Evolutionary conservation across 1,140 invertebrate species (phyloP), one percentile per base, ranked within the genome.

Genomic region (Calephelis nemesis): DNA sequence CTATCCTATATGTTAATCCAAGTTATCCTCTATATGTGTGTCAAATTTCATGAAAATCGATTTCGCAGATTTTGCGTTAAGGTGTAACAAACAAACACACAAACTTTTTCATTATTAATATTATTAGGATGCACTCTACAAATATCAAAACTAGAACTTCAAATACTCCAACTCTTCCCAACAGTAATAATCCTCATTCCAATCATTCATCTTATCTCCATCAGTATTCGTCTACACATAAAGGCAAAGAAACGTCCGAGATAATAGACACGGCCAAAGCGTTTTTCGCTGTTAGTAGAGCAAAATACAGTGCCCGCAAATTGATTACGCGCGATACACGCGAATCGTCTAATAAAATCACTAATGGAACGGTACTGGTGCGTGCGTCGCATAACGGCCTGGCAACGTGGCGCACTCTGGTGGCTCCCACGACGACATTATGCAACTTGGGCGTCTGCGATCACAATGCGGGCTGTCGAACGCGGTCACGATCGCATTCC

Each of bases 281-380:
- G 76, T 77, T 86, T 82, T 82, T 78, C 83, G 79, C 76, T 68
- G 65, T 74, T 82, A 87, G 83, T 85, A 74, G 80, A 77, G 79
- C 81, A 78, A 79, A 71, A 74, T 78, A 77, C 72, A 77, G 70
- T 78, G 78, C 74, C 69, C 74, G 79, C 76, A 79, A 88, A 91
- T 89, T 85, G 87, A 91, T 91, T 85, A 82, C 84, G 71, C 74
- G 76, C 81, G 79, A 87, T 88, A 88, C 84, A 90, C 83, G 84
- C 80, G 88, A 88, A 83, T 90, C 81, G 80, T 90, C 85, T 91
- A 90, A 91, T 90, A 89, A 88, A 90, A 89, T 91, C 87, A 78
- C 81, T 83, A 88, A 87, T 87, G 81, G 86, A 90, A 91, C 88
- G 88, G 88, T 90, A 91, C 82, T 72, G 82, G 76, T 85, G 85